A percentile compares a stretch with the other conserved stretches of the same genome.
phyloP scores from a whole-genome alignment of 1,140 invertebrate species.

The Sinella curviseta region DNA sequence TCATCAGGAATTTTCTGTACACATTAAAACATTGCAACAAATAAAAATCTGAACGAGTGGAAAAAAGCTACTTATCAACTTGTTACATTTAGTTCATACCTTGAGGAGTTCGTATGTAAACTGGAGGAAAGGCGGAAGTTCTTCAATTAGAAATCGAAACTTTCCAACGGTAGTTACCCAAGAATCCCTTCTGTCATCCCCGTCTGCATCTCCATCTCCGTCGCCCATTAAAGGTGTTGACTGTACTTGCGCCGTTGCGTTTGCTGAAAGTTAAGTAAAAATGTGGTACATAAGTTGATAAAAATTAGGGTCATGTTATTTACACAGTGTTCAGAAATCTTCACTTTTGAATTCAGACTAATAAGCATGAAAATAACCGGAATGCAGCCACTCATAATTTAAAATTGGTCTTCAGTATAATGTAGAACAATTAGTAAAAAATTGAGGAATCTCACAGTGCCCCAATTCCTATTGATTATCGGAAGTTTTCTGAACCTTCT shows the following conservation, averaged over 20 bases:
- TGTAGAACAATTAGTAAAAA: too few relatives aligned
- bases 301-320: conserved; percentile 24
- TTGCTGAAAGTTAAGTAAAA: conserved; percentile 36
- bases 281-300: too few relatives aligned
- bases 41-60: conserved; percentile 30
- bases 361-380: too few relatives aligned
- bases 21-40: too few relatives aligned
- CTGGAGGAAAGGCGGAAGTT: conserved; percentile 87
- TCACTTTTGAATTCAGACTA: too few relatives aligned
- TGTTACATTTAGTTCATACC: conserved; percentile 60
- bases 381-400: too few relatives aligned
- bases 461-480: too few relatives aligned
- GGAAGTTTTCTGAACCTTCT: too few relatives aligned
- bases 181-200: conserved; percentile 12
- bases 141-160: conserved; percentile 86
- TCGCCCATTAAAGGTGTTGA: not conserved
- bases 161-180: conserved; percentile 91
- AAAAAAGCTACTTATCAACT: not conserved
- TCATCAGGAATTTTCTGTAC: conserved; percentile 51
- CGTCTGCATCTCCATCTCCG: conserved; percentile 37
- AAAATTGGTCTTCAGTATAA: too few relatives aligned
- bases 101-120: conserved; percentile 86
- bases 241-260: conserved; percentile 48
- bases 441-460: too few relatives aligned
- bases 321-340: too few relatives aligned